Percentiles rank a stretch among this genome's conserved stretches.
phyloP scores from a whole-genome alignment of 2,797 vertebrate genomes.

The Ibycter americanus region DNA sequence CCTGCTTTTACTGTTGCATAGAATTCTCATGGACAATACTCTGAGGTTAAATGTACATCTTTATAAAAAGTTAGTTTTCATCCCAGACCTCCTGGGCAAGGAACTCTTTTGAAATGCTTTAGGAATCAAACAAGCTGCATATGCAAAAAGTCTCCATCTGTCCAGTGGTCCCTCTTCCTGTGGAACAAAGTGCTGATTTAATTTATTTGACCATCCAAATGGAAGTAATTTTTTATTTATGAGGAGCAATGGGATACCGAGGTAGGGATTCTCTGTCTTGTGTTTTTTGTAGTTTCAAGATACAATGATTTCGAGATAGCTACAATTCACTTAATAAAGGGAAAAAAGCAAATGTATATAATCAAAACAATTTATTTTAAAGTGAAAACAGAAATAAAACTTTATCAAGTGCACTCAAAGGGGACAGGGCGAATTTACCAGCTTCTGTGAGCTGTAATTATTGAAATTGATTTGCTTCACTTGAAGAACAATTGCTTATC shows the following conservation, averaged over 20 bases:
- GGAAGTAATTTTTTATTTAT: constrained; percentile 55
- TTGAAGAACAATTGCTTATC: background rate
- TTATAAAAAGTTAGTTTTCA: background rate
- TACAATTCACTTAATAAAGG: constrained; percentile 57
- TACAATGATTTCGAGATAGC: constrained; percentile 51
- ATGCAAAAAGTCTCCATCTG: background rate
- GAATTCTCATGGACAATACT: background rate
- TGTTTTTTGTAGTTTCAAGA: constrained; percentile 63
- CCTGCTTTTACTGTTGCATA: background rate
- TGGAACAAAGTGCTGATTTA: constrained; percentile 17
- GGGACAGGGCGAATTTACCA: background rate
- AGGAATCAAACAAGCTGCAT: background rate
- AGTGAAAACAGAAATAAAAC: background rate
- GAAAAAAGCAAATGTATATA: constrained; percentile 5
- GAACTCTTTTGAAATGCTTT: background rate
- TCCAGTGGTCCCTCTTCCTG: background rate
- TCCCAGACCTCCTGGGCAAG: background rate
- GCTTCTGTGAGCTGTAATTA: background rate
- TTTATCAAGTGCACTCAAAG: background rate
- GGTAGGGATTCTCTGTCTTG: constrained; percentile 7
- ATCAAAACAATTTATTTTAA: constrained; percentile 26
- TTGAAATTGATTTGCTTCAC: background rate
- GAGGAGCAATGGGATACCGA: constrained; percentile 27
- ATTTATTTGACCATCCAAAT: constrained; percentile 3
- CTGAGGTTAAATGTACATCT: background rate